Conservation (phyloP, 2,888 invertebrate genomes). For the Drosophila pseudotakahashii region DNA sequence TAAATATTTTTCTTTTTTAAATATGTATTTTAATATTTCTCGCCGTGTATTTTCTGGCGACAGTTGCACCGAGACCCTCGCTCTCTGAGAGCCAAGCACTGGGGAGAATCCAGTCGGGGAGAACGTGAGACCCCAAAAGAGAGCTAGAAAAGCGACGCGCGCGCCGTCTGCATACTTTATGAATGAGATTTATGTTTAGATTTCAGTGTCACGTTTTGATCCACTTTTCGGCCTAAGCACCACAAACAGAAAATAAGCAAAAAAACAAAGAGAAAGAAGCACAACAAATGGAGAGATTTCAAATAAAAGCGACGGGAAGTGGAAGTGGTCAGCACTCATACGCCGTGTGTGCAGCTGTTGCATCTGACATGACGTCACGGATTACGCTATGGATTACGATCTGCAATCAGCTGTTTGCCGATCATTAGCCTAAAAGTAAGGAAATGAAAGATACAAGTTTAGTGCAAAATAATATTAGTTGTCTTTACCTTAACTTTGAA, state of each 20-base stretch:
- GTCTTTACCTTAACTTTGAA: not conserved
- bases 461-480: not conserved
- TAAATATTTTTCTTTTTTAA: not conserved
- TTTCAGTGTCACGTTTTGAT: slow-evolving; percentile 78
- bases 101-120: not conserved
- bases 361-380: slow-evolving; percentile 17
- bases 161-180: slow-evolving; percentile 62
- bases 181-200: slow-evolving; percentile 73
- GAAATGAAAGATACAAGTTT: not conserved
- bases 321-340: slow-evolving; percentile 36
- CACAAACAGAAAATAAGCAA: slow-evolving; percentile 1
- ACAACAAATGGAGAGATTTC: slow-evolving; percentile 11
- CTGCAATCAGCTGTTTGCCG: not conserved
- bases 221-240: slow-evolving; percentile 55
- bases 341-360: slow-evolving; percentile 36
- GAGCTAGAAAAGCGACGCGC: slow-evolving; percentile 8
- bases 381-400: not conserved
- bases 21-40: not conserved
- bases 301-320: slow-evolving; percentile 21
- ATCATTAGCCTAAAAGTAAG: not conserved
- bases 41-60: slow-evolving; percentile 6
- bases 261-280: slow-evolving; percentile 14
- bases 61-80: slow-evolving; percentile 43
- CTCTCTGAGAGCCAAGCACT: not conserved
- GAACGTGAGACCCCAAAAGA: slow-evolving; percentile 13